Conservation (phyloP, 2,888 invertebrate genomes). For the Chaitophorus viminalis region DNA sequence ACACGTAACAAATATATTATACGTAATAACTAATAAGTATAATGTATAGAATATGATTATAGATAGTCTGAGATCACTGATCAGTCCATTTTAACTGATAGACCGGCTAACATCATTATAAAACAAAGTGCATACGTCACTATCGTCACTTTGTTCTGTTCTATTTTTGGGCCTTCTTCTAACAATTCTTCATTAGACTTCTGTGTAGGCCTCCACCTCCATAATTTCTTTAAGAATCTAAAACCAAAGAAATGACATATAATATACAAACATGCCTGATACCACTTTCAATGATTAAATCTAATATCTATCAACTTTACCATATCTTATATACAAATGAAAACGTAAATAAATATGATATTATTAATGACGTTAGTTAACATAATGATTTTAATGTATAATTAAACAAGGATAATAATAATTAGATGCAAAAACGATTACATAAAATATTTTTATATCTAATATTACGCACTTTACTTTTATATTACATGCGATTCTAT, state of each 20-base stretch:
- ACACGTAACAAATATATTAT: not conserved
- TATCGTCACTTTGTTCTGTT: conserved; percentile 35
- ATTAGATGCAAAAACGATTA: too few relatives aligned
- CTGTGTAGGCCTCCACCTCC: conserved; percentile 28
- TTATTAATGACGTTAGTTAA: too few relatives aligned
- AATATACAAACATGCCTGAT: not conserved
- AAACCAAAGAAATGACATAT: conserved; percentile 15
- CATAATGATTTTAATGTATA: too few relatives aligned
- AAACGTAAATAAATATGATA: too few relatives aligned
- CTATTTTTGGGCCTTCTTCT: conserved; percentile 14
- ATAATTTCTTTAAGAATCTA: conserved; percentile 50
- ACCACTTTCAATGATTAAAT: not conserved
- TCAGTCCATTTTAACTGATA: conserved; percentile 52
- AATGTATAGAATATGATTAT: not conserved
- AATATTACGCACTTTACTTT: too few relatives aligned
- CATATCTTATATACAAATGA: too few relatives aligned
- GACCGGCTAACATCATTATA: conserved; percentile 59
- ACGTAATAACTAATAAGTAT: not conserved
- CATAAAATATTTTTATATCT: too few relatives aligned
- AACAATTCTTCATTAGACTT: conserved; percentile 29
- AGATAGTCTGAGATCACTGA: too few relatives aligned
- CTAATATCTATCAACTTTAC: not conserved
- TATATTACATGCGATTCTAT: too few relatives aligned
- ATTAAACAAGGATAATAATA: too few relatives aligned
- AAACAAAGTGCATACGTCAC: conserved; percentile 54